These are phyloP conservation scores for Leuciscus waleckii DNA, from an alignment of 2,797 vertebrate genomes.

Conservation along the genomic window DNA sequence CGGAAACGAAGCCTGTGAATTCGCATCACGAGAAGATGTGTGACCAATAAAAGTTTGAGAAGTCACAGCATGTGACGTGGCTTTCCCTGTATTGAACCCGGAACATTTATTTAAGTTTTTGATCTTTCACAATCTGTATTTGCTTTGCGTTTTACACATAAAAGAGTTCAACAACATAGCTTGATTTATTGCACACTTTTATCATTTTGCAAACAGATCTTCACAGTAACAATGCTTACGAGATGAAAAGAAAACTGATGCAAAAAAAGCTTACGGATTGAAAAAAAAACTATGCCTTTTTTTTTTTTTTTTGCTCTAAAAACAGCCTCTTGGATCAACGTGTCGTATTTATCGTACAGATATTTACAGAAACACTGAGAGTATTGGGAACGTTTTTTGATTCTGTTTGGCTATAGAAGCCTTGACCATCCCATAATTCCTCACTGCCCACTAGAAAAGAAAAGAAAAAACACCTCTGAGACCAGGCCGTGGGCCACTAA, in stretches of 20 bases:
- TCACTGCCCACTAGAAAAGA: slow-evolving; percentile 35
- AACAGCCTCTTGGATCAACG: slow-evolving; percentile 68
- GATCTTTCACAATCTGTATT: background rate
- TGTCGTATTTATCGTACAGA: slow-evolving; percentile 67
- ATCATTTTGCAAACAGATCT: slow-evolving; percentile 80
- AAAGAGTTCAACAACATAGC: slow-evolving; percentile 40
- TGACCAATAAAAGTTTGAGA: background rate
- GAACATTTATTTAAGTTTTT: background rate
- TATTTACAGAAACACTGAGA: slow-evolving; percentile 73
- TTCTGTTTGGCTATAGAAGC: slow-evolving; percentile 31
- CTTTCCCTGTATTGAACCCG: background rate
- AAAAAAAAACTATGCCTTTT: slow-evolving; percentile 72
- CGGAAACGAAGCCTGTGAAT: background rate
- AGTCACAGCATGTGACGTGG: background rate
- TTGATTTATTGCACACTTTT: slow-evolving; percentile 81
- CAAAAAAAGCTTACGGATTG: too few species aligned
- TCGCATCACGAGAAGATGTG: background rate
- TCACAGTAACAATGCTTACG: slow-evolving; percentile 82
- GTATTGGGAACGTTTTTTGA: slow-evolving; percentile 24
- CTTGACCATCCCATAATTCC: slow-evolving; percentile 20
- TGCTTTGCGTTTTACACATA: slow-evolving; percentile 11
- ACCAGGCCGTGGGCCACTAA: slow-evolving; percentile 47
- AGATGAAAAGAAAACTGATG: slow-evolving; percentile 71
- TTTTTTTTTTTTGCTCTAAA: slow-evolving; percentile 54
- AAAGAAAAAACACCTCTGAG: background rate